A percentile compares a stretch with the other conserved stretches of the same genome.
phyloP scores from a whole-genome alignment of 2,113 vertebrate species.

The Mormoops blainvillei region DNA sequence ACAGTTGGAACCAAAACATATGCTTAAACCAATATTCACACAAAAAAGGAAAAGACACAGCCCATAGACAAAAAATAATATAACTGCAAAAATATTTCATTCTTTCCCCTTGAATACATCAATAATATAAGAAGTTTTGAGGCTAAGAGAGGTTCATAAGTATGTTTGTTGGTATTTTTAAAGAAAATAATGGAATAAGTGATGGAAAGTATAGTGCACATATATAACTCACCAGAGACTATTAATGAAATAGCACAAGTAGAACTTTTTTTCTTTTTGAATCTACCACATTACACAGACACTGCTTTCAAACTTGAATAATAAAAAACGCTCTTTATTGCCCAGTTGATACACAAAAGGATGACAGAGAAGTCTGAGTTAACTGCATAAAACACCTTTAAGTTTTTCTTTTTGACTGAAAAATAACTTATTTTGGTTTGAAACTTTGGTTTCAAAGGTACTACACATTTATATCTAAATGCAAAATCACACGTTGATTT shows the following conservation, averaged over 20 bases:
- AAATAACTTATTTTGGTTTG: not conserved
- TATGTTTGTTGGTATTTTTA: not conserved
- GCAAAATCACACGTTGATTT: not conserved
- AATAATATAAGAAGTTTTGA: constrained; percentile 10
- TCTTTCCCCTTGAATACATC: not conserved
- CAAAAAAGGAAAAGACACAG: not conserved
- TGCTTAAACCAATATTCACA: not conserved
- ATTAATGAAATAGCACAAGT: not conserved
- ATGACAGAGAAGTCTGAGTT: not conserved
- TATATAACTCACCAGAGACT: not conserved
- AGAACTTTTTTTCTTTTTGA: not conserved
- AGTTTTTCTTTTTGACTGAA: constrained; percentile 22
- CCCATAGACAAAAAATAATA: constrained; percentile 12
- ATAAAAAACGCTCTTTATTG: constrained; percentile 9
- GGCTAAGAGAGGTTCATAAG: not conserved
- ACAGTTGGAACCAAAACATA: not conserved
- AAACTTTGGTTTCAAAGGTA: constrained; percentile 4
- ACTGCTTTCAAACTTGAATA: constrained; percentile 10
- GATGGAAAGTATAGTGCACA: not conserved
- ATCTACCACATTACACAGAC: constrained; percentile 11
- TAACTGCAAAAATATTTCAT: constrained; percentile 10
- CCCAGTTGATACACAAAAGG: not conserved
- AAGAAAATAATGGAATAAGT: constrained; percentile 21
- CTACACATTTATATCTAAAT: not conserved
- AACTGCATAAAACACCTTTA: not conserved